Evolutionary conservation across 2,888 invertebrate species (phyloP), one percentile per base, ranked within the genome.

Genomic region (Cybosia mesomella): DNA sequence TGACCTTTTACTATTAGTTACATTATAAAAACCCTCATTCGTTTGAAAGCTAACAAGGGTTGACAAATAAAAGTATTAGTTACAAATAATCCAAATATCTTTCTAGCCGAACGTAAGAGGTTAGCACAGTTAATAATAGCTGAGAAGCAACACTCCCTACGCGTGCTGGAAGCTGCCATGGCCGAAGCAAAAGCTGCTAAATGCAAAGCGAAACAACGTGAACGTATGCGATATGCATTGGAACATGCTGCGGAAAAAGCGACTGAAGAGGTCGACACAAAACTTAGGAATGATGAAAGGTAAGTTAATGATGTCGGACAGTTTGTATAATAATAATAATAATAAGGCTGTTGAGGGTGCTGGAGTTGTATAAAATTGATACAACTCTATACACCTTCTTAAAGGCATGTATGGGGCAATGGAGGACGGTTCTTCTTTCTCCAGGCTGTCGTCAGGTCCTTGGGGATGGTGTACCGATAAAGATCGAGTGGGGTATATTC

Each of bases 101-200:
- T 88, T 88, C 59, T 72, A 95, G 95, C 95, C 53, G 95, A 95
- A 80, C 89, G 94, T 15, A 93, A 94, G 80, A 85, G 95, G 28
- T 77, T 95, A 28, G 92, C 94, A 0, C 94, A 94, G 67, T 80
- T 95, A n/a, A 94, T 94, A 84, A 87, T 94, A 80, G 94, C 93
- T 0, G 95, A 94, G 68, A 94, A 95, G 68, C 94, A 95, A 66
- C 95, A 95, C 72, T 93, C 94, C 0, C 75, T 94, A 4, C 82
- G 93, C 59, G 93, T 94, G 1, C 77, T 95, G 9, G 93, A 94
- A 76, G 93, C 92, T 0, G 95, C 95, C 0, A 94, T 94, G 91
- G 92, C 93, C 0, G 95, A 95, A 76, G 91, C 95, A 0, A 91
- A 92, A 70, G 93, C 91, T 0, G 90, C 91, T 32, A 92, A 92